Evolutionary conservation across 1,140 invertebrate species (phyloP), one percentile per base, ranked within the genome.

Genomic region (Dendrolimus punctatus): DNA sequence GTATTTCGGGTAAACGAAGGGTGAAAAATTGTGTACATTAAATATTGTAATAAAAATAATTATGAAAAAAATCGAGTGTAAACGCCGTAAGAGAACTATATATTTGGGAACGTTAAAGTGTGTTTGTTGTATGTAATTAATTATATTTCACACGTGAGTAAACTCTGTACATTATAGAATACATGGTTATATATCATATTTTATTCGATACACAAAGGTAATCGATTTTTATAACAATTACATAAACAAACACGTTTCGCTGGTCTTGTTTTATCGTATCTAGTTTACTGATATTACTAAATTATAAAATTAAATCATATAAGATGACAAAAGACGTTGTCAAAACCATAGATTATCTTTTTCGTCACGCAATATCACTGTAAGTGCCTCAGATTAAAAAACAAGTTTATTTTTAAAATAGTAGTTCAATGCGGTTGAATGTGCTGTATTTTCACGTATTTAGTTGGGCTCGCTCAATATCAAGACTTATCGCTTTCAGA

Each of bases 111-210:
- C 68, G 80, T 85, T 83, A 76, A 78, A 53, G 67, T 71, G 76
- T 80, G 79, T 80, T 82, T 83, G 77, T 85, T 82, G 77, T 80
- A 80, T 80, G 70, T 80, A 81, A 80, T 75, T 80, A 81, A 80
- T 75, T 76, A 73, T 71, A 66, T 78, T 71, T 80, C 73, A 73
- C 76, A 80, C 73, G 76, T 76, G 73, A 71, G 66, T 77, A 73
- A 77, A 82, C 70, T 80, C 64, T 80, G 76, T 68, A 62, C 74
- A 74, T 73, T 69, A 68, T 73, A 75, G 62, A 8, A 76, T 80
- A 84, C 80, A 57, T 80, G 73, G 70, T 76, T 80, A 71, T 68
- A 71, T 55, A 67, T 67, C 60, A 70, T 75, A 61, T 74, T 80
- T 82, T 73, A 78, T 73, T 79, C 62, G 65, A 60, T 50, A 49